Percentiles rank a stretch among this genome's conserved stretches.
These are phyloP conservation scores for Corythucha ciliata DNA, from an alignment of 2,888 invertebrate species.

Conservation along the genomic window DNA sequence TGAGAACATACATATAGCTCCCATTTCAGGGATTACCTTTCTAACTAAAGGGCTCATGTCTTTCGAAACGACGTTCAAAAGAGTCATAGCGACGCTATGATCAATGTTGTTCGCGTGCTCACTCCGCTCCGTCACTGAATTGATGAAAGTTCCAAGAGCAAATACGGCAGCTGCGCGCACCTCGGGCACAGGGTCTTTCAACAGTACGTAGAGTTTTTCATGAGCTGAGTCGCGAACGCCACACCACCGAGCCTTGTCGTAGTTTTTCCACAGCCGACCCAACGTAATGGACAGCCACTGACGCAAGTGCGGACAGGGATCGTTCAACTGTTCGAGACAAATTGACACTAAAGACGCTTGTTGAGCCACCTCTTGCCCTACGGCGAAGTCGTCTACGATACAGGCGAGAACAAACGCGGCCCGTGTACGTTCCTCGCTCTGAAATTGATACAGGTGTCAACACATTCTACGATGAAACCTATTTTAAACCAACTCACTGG, in stretches of 20 bases:
- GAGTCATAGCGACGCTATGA: slow-evolving; percentile 79
- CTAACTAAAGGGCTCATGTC: slow-evolving; percentile 87
- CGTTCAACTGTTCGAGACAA: slow-evolving; percentile 80
- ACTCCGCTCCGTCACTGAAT: slow-evolving; percentile 69
- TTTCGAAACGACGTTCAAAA: slow-evolving; percentile 63
- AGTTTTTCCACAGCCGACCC: slow-evolving; percentile 82
- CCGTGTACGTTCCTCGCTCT: slow-evolving; percentile 79
- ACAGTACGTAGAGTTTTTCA: slow-evolving; percentile 76
- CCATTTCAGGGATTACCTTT: slow-evolving; percentile 42
- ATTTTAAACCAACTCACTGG: slow-evolving; percentile 51
- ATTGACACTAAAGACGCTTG: slow-evolving; percentile 83
- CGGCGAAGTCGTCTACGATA: slow-evolving; percentile 79
- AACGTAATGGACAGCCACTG: slow-evolving; percentile 91
- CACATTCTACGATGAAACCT: slow-evolving; percentile 15
- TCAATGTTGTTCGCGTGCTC: slow-evolving; percentile 92
- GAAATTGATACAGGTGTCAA: slow-evolving; percentile 29
- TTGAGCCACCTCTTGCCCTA: slow-evolving; percentile 83
- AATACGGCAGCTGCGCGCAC: slow-evolving; percentile 87
- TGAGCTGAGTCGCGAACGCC: slow-evolving; percentile 94
- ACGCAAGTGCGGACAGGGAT: slow-evolving; percentile 56
- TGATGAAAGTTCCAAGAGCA: slow-evolving; percentile 89
- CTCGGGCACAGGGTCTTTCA: slow-evolving; percentile 78
- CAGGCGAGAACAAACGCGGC: slow-evolving; percentile 92
- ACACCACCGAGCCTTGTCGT: slow-evolving; percentile 83
- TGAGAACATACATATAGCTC: background rate